Base-by-base conservation (phyloP, 2,113 vertebrate species). In the Crotalus viridis region DNA sequence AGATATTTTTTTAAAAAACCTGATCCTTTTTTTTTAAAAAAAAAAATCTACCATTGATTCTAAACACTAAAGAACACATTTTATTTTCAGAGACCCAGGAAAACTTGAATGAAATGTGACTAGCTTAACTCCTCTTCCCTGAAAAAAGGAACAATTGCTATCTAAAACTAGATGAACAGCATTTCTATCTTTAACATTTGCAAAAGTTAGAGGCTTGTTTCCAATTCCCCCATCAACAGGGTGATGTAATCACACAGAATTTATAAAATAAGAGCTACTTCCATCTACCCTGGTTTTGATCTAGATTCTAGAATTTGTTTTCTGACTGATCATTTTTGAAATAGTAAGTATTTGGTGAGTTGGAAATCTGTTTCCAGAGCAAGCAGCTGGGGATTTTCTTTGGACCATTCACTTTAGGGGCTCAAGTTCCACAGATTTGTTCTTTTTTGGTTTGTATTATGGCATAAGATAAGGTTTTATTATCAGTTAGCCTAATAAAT, bases 381-480 rank as follows among this genome's bases (percentile, higher is more conserved):
- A 74, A 74, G 4, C n/a, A 74, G 5, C 17, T 33, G n/a, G 64
- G 5, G n/a, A 74, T 33, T 74, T 17, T 33, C 2, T 1, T 7
- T 33, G 28, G 64, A 2, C 5, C 5, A 74, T 74, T 74, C 64
- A 74, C 69, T 33, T 74, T 74, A 5, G 0, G 13, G 0, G 59
- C 1, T 93, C 52, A 24, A 85, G 57, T 69, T 33, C 13, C 24
- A 48, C 15, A 87, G 3, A 24, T 52, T 52, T 88, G n/a, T 28
- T 88, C 22, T 21, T 22, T n/a, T 59, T 57, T 33, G 54, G 0
- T 9, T 74, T 46, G 48, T 85, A 51, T 22, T 6, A 1, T 0
- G 69, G 92, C 61, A 5, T 4, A 46, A 69, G 90, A 10, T 9
- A 1, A 5, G 2, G 0, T 5, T 0, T 0, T 0, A n/a, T 89